Conservation (phyloP, 1,140 invertebrate genomes). For the Trachymyrmex septentrionalis region DNA sequence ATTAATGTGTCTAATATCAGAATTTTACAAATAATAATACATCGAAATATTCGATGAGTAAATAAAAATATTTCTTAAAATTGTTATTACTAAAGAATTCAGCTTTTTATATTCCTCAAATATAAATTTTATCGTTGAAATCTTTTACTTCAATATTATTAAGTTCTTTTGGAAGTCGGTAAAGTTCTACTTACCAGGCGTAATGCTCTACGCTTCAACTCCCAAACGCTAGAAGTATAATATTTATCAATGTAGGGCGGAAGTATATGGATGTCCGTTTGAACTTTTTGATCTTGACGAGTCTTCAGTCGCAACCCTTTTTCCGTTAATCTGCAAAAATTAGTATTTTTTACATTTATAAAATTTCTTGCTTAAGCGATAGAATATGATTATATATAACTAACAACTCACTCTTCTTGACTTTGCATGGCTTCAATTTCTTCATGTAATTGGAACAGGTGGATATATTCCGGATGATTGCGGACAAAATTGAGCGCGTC, state of each 20-base stretch:
- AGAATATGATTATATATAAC: slow-evolving; percentile 23
- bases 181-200: slow-evolving; percentile 88
- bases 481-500: slow-evolving; percentile 87
- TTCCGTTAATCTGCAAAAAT: slow-evolving; percentile 65
- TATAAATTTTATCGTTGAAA: background rate
- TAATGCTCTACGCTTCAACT: slow-evolving; percentile 90
- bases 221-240: slow-evolving; percentile 93
- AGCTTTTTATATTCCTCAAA: background rate
- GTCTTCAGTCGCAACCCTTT: slow-evolving; percentile 65
- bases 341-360: slow-evolving; percentile 32
- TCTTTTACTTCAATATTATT: background rate
- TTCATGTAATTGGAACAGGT: slow-evolving; percentile 88
- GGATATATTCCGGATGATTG: slow-evolving; percentile 88
- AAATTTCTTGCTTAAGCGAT: slow-evolving; percentile 26
- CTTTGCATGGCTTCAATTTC: slow-evolving; percentile 86
- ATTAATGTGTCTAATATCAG: background rate
- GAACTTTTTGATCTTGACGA: slow-evolving; percentile 88
- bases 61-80: slow-evolving; percentile 2
- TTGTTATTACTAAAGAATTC: background rate
- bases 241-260: slow-evolving; percentile 89
- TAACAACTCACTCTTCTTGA: slow-evolving; percentile 76
- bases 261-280: slow-evolving; percentile 90
- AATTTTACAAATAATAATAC: slow-evolving; percentile 2
- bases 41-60: background rate
- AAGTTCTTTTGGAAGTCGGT: background rate